Evolutionary conservation across 1,140 invertebrate genomes (phyloP).

Genomic region (Steinernema feltiae): DNA sequence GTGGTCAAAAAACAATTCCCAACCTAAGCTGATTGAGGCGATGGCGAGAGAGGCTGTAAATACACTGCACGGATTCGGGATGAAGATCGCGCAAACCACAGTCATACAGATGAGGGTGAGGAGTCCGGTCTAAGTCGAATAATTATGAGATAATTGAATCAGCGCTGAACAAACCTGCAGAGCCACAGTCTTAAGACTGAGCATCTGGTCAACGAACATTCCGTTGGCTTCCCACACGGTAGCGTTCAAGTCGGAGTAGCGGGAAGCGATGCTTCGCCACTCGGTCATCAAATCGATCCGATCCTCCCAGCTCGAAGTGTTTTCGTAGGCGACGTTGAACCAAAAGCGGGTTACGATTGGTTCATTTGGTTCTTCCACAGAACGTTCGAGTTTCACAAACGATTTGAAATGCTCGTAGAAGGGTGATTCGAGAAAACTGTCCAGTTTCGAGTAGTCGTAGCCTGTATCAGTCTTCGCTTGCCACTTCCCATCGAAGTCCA

Average conservation of each 20-base stretch:
- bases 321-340: slow-evolving; percentile 50
- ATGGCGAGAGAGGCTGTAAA: slow-evolving; percentile 58
- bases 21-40: slow-evolving; percentile 56
- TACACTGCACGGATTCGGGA: slow-evolving; percentile 59
- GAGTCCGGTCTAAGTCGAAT: slow-evolving; percentile 57
- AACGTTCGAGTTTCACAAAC: slow-evolving; percentile 21
- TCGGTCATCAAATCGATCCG: slow-evolving; percentile 52
- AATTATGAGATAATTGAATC: slow-evolving; percentile 15
- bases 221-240: slow-evolving; percentile 54
- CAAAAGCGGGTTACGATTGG: slow-evolving; percentile 40
- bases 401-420: slow-evolving; percentile 46
- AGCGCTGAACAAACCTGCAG: slow-evolving; percentile 36
- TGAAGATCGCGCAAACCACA: slow-evolving; percentile 59
- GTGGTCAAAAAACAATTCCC: neutral
- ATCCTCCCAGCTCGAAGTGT: slow-evolving; percentile 45
- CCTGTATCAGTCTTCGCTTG: neutral
- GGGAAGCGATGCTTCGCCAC: slow-evolving; percentile 46
- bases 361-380: neutral
- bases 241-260: slow-evolving; percentile 47
- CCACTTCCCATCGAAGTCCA: neutral
- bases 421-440: slow-evolving; percentile 36
- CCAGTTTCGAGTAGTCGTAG: slow-evolving; percentile 24
- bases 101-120: slow-evolving; percentile 59
- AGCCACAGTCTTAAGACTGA: slow-evolving; percentile 44
- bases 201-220: slow-evolving; percentile 57